phyloP scores from a whole-genome alignment of 2,888 invertebrate genomes.

The Caenorhabditis sinica region DNA sequence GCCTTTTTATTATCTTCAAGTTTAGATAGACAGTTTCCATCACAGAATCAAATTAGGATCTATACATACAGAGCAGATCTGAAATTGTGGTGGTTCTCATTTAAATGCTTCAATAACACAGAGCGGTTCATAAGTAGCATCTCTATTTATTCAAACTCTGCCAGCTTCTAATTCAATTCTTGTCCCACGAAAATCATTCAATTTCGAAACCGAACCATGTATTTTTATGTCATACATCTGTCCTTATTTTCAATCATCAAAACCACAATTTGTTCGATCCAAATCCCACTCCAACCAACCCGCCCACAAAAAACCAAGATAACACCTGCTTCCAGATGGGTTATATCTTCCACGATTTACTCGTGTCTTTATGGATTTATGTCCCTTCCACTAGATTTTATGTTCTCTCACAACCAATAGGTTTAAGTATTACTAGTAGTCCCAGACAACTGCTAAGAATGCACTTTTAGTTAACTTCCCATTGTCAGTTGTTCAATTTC shows the following conservation, averaged over 20 bases:
- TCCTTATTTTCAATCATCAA: conserved; percentile 31
- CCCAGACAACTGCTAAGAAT: conserved; percentile 22
- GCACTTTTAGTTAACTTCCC: conserved; percentile 21
- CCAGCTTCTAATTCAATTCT: too few relatives aligned
- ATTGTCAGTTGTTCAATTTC: conserved; percentile 34
- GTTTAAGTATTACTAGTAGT: conserved; percentile 19
- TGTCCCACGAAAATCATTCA: neutral
- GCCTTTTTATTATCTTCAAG: too few relatives aligned
- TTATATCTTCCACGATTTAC: conserved; percentile 22
- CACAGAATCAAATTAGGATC: too few relatives aligned
- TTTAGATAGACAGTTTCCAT: too few relatives aligned
- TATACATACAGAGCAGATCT: too few relatives aligned
- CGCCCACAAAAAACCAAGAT: conserved; percentile 19
- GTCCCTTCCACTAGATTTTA: neutral
- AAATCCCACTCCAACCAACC: neutral
- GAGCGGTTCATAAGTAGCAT: too few relatives aligned
- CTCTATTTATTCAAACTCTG: too few relatives aligned
- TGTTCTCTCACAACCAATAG: neutral
- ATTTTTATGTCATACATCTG: conserved; percentile 49
- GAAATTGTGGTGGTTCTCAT: too few relatives aligned
- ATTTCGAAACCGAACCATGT: conserved; percentile 23
- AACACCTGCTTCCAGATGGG: conserved; percentile 57
- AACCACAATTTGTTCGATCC: conserved; percentile 50
- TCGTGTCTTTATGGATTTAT: conserved; percentile 42
- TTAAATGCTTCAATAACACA: too few relatives aligned